These are phyloP conservation scores for Promerops cafer DNA, from an alignment of 2,113 vertebrate genomes.

Conservation along the genomic window DNA sequence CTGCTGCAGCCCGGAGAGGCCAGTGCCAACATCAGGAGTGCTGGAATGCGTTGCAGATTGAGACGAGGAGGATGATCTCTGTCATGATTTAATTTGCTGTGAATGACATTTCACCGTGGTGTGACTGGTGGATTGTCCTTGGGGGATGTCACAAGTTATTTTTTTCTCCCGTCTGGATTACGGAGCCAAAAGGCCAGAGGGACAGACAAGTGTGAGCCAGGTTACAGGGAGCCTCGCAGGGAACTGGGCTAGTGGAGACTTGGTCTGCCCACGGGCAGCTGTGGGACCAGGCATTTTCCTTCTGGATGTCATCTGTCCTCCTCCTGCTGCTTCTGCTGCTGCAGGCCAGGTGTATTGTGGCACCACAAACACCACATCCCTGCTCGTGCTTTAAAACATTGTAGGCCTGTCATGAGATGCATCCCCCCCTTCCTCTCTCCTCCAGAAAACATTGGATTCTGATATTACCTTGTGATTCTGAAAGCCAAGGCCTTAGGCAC, in stretches of 20 bases:
- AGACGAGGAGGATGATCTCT: background rate
- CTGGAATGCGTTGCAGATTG: background rate
- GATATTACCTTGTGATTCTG: background rate
- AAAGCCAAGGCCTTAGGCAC: constrained; percentile 52
- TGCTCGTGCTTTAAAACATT: background rate
- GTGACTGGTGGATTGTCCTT: constrained; percentile 27
- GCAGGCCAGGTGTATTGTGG: background rate
- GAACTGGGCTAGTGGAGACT: background rate
- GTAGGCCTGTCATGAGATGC: background rate
- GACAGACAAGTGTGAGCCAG: background rate
- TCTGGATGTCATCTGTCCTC: background rate
- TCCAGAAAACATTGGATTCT: background rate
- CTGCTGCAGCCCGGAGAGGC: background rate
- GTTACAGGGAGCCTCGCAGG: background rate
- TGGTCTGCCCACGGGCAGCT: background rate
- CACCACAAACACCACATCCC: background rate
- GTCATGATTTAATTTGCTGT: background rate
- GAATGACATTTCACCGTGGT: background rate
- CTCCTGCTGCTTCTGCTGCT: background rate
- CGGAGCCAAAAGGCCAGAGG: background rate
- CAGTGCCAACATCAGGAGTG: background rate
- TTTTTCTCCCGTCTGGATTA: background rate
- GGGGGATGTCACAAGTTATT: background rate
- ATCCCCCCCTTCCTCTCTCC: background rate
- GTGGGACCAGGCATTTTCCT: background rate